Evolutionary conservation across 2,797 vertebrate species (phyloP).

Genomic region (Lepus townsendii): DNA sequence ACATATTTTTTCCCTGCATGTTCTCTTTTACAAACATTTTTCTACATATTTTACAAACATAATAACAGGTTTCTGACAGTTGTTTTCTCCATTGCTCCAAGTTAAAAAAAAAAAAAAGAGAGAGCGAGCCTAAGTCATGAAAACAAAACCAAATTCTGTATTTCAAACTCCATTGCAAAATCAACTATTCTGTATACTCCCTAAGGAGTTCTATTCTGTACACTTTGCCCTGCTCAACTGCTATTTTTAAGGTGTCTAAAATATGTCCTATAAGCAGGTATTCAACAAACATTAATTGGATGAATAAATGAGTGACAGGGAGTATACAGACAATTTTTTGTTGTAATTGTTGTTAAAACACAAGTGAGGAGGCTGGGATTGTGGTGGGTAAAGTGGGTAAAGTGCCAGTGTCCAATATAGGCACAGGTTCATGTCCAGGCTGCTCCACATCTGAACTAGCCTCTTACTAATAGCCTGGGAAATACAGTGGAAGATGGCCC

Average conservation of each 20-base stretch:
- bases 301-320: background rate
- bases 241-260: background rate
- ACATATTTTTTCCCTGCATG: background rate
- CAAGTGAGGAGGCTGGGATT: too few species aligned
- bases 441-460: too few species aligned
- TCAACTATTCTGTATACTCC: background rate
- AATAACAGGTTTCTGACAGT: background rate
- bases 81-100: conserved; percentile 39
- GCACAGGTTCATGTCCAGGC: too few species aligned
- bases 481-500: too few species aligned
- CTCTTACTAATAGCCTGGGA: too few species aligned
- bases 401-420: too few species aligned
- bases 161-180: conserved; percentile 16
- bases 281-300: background rate
- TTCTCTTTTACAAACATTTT: background rate
- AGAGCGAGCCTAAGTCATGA: background rate
- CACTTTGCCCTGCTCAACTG: background rate
- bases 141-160: conserved; percentile 23
- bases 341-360: background rate
- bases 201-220: too few species aligned
- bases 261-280: background rate
- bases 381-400: too few species aligned
- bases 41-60: conserved; percentile 64
- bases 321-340: background rate
- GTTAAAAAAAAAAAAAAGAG: conserved; percentile 5